Conservation (phyloP, 1,140 invertebrate species). For the Macrobrachium nipponense region DNA sequence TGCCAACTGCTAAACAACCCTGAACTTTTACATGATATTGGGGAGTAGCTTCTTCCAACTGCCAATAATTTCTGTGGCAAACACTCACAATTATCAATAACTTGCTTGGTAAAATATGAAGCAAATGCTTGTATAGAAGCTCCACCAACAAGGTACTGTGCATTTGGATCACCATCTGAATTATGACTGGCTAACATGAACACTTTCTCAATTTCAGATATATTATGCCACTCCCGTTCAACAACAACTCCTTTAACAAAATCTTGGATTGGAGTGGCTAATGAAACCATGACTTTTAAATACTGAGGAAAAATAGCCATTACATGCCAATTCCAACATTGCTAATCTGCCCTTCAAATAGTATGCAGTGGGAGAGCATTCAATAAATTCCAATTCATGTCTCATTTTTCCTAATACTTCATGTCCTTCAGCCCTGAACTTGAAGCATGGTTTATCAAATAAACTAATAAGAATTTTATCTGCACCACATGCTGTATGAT, state of each 20-base stretch:
- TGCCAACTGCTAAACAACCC: constrained; percentile 26
- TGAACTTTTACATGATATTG: not conserved
- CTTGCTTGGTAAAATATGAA: constrained; percentile 45
- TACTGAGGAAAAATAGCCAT: constrained; percentile 23
- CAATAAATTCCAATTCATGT: constrained; percentile 28
- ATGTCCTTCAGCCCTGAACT: constrained; percentile 23
- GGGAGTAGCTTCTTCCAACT: constrained; percentile 30
- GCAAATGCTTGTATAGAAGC: constrained; percentile 47
- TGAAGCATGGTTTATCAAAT: constrained; percentile 15
- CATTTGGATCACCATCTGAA: constrained; percentile 6
- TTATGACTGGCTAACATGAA: constrained; percentile 5
- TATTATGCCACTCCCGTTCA: constrained; percentile 34
- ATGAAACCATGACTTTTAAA: constrained; percentile 24
- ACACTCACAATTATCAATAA: constrained; percentile 28
- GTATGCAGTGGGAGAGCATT: constrained; percentile 42
- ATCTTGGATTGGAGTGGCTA: constrained; percentile 37
- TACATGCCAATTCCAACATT: constrained; percentile 45
- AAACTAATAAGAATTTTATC: constrained; percentile 41
- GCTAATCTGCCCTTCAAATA: constrained; percentile 42
- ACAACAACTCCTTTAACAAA: constrained; percentile 45
- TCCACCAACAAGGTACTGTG: constrained; percentile 41
- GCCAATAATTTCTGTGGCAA: constrained; percentile 38
- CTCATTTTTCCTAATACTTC: constrained; percentile 17
- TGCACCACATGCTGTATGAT: not conserved
- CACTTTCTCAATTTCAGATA: constrained; percentile 8